A percentile compares a stretch with the other conserved stretches of the same genome.
Evolutionary conservation across 92 coral and sea anemone species (phyloP).

Genomic region (Epizoanthus ramosus): DNA sequence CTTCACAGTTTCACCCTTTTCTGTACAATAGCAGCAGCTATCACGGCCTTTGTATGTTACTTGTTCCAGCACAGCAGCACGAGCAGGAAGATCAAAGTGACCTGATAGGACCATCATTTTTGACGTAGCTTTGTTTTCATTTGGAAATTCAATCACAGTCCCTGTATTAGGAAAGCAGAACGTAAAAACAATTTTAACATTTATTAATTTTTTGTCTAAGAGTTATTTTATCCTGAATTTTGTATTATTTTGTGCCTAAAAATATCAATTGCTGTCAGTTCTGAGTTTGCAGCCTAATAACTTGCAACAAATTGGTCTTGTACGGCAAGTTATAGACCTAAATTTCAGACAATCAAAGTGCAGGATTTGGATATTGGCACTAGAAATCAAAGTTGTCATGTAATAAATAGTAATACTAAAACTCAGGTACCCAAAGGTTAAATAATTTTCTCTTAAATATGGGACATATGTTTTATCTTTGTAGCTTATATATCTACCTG

Average conservation of each 20-base stretch:
- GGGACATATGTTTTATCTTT: not conserved
- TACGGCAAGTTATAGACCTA: no score
- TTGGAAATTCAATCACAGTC: slow-evolving; percentile 42
- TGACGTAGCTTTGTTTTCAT: slow-evolving; percentile 18
- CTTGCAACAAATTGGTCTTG: no score
- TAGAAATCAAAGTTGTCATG: no score
- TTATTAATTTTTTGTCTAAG: no score
- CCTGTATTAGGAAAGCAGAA: slow-evolving; percentile 25
- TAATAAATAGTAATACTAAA: not conserved
- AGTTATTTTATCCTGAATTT: no score
- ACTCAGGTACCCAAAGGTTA: not conserved
- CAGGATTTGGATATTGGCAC: no score
- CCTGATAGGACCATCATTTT: slow-evolving; percentile 52
- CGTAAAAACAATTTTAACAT: not conserved
- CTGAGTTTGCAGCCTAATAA: no score
- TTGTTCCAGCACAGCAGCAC: slow-evolving; percentile 57
- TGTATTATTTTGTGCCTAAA: no score
- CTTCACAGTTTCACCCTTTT: slow-evolving; percentile 45
- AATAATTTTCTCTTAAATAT: not conserved
- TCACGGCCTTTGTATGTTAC: slow-evolving; percentile 49
- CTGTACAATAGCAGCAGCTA: slow-evolving; percentile 56
- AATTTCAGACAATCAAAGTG: no score
- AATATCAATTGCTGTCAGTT: no score
- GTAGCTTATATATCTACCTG: not conserved
- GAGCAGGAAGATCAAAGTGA: slow-evolving; percentile 61